Percentiles rank a stretch among this genome's conserved stretches.
phyloP scores from a whole-genome alignment of 1,140 invertebrate genomes.

The Atta texana region DNA sequence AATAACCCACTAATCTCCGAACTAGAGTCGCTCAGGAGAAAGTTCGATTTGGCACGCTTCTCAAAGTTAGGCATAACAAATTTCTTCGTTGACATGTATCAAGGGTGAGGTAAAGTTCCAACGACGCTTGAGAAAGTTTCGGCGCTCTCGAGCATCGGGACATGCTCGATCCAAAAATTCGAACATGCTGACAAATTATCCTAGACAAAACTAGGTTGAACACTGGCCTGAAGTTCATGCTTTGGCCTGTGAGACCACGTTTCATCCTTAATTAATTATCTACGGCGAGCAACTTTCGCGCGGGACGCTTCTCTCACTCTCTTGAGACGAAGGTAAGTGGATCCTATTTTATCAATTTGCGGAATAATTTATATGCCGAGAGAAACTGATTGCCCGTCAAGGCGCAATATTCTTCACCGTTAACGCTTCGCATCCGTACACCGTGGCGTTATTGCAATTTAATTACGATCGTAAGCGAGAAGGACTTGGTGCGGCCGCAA shows the following conservation, averaged over 20 bases:
- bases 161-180: slow-evolving; percentile 69
- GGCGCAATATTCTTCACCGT: slow-evolving; percentile 43
- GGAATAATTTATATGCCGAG: slow-evolving; percentile 60
- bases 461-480: slow-evolving; percentile 22
- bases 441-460: slow-evolving; percentile 37
- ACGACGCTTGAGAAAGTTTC: slow-evolving; percentile 30
- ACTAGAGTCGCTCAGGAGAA: not conserved
- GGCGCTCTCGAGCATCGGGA: slow-evolving; percentile 25
- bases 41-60: slow-evolving; percentile 13
- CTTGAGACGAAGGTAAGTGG: slow-evolving; percentile 68
- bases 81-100: slow-evolving; percentile 53
- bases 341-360: slow-evolving; percentile 67
- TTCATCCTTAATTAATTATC: slow-evolving; percentile 76
- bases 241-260: slow-evolving; percentile 52
- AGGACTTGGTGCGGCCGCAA: not conserved
- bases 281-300: slow-evolving; percentile 66
- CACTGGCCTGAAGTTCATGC: slow-evolving; percentile 61
- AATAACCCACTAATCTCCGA: slow-evolving; percentile 43
- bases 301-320: not conserved
- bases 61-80: slow-evolving; percentile 56
- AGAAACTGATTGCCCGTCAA: slow-evolving; percentile 50
- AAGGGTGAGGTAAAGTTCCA: slow-evolving; percentile 53
- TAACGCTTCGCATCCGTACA: not conserved
- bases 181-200: slow-evolving; percentile 71
- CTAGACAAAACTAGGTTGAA: slow-evolving; percentile 67